Base-by-base conservation (phyloP, 2,797 vertebrate species). In the Amblyraja radiata region DNA sequence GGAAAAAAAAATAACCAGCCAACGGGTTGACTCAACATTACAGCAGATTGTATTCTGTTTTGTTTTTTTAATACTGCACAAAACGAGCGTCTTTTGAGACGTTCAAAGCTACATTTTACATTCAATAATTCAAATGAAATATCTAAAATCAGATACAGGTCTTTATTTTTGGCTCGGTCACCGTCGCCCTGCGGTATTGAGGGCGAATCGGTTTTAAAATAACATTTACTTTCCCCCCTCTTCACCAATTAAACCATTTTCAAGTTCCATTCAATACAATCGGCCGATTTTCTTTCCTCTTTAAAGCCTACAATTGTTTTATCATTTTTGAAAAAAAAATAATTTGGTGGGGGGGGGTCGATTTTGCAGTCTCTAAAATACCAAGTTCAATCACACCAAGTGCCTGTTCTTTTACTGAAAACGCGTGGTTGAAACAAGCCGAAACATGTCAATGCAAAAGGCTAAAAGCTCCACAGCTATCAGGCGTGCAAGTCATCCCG, bases 351-450 rank as follows among this genome's bases (percentile, higher is more conserved):
- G n/a, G n/a, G n/a, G n/a, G n/a, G n/a, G n/a, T 18, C n/a, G 63
- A 39, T 81, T 46, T 91, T 46, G 14, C 36, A 71, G 18, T 28
- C 68, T 68, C 84, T 36, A 25, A 90, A 73, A 71, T 91, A 65
- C 88, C 88, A 91, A 91, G 88, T 91, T 73, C 88, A 91, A 25
- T 73, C 68, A 63, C 88, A 91, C 77, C 39, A 46, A 73, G 71
- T 71, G 32, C 73, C 65, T 91, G 86, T 16, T 90, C 16, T 71
- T 28, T 14, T 46, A 46, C 65, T 32, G 25, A 36, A 71, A 16
- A 46, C 28, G 23, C 8, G 39, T 14, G 13, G 88, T 36, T 23
- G n/a, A 14, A 21, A 68, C 61, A 65, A 18, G 61, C 61, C 14
- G 32, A 28, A 91, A 91, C 61, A 65, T 18, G n/a, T 28, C 73